Conservation (phyloP, 2,113 vertebrate genomes). For the Campylorhamphus procurvoides region DNA sequence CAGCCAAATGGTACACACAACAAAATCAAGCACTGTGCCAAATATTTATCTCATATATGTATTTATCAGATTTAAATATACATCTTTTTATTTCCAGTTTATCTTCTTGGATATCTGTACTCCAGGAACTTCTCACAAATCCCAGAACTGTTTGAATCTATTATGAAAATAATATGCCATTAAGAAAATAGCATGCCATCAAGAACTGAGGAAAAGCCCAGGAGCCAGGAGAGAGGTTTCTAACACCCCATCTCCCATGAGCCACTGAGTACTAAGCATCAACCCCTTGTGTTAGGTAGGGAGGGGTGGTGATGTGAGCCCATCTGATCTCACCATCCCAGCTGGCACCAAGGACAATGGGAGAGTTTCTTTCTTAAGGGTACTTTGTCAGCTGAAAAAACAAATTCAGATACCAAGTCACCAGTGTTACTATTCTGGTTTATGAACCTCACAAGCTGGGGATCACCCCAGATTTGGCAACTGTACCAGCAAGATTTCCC, state of each 20-base stretch:
- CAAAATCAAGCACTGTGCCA: not conserved
- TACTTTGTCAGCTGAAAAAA: not conserved
- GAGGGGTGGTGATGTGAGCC: not conserved
- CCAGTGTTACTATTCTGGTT: not conserved
- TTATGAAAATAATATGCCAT: conserved; percentile 38
- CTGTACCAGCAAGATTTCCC: not conserved
- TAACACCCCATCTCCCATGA: not conserved
- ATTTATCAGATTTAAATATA: not conserved
- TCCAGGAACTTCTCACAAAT: not conserved
- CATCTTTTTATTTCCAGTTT: not conserved
- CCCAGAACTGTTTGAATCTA: conserved; percentile 9
- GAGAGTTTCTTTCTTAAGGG: not conserved
- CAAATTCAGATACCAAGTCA: not conserved
- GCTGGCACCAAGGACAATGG: rapidly evolving
- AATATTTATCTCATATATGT: not conserved
- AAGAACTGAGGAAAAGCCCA: not conserved
- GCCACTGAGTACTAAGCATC: not conserved
- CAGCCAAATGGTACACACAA: not conserved
- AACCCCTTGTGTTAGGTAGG: not conserved
- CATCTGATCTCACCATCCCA: not conserved
- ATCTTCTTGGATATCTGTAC: not conserved
- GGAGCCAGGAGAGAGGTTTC: not conserved
- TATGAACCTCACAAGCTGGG: not conserved
- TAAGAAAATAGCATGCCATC: conserved; percentile 12
- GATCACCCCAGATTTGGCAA: not conserved